Percentiles rank a stretch among this genome's conserved stretches.
phyloP scores from a whole-genome alignment of 2,797 vertebrate species.

The Gobio occitaniae region DNA sequence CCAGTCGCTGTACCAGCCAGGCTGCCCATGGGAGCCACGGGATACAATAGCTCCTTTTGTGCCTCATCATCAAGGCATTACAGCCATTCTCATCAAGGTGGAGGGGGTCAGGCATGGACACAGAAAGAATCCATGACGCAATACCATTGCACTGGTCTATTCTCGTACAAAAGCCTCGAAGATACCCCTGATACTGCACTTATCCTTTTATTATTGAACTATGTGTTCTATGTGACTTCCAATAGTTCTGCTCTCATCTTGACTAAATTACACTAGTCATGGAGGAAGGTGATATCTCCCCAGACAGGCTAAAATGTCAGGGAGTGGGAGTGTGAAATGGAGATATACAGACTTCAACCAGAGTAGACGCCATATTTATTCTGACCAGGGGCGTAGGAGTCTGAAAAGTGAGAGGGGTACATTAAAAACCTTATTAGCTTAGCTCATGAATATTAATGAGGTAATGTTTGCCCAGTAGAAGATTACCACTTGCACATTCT shows the following conservation, averaged over 20 bases:
- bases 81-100: slow-evolving; percentile 67
- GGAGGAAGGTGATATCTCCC: background rate
- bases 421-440: slow-evolving; percentile 30
- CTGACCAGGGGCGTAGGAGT: slow-evolving; percentile 30
- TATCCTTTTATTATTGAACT: background rate
- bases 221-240: background rate
- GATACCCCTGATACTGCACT: background rate
- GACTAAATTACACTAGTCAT: slow-evolving; percentile 12
- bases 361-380: slow-evolving; percentile 22
- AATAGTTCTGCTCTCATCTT: slow-evolving; percentile 22
- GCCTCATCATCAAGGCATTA: slow-evolving; percentile 78
- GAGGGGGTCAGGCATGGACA: slow-evolving; percentile 66
- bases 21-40: slow-evolving; percentile 75
- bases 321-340: background rate
- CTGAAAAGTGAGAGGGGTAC: background rate
- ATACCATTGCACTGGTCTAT: background rate
- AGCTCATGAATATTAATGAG: slow-evolving; percentile 34
- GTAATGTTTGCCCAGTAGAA: slow-evolving; percentile 13
- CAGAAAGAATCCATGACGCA: slow-evolving; percentile 46
- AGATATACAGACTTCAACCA: background rate
- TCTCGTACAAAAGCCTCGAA: background rate
- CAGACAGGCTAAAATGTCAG: slow-evolving; percentile 12
- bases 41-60: slow-evolving; percentile 83
- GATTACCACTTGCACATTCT: slow-evolving; percentile 15
- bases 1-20: slow-evolving; percentile 70